These are phyloP conservation scores for Ellobium chinense DNA, from an alignment of 2,888 invertebrate species.

Conservation along the genomic window DNA sequence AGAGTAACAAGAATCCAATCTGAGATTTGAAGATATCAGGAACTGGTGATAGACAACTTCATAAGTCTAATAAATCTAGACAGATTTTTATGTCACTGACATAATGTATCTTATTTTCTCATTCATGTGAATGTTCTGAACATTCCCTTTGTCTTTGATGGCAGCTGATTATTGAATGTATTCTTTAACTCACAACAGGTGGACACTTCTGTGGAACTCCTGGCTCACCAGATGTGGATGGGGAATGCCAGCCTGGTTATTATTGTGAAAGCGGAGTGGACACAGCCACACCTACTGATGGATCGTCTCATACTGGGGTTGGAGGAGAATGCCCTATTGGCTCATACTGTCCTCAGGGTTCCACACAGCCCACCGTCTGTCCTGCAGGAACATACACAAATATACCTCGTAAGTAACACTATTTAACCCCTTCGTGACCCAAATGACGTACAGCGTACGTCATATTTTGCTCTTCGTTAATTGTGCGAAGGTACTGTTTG, in stretches of 20 bases:
- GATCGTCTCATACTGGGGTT: constrained; percentile 59
- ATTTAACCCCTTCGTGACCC: too few species aligned
- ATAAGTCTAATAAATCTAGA: too few species aligned
- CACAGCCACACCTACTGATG: constrained; percentile 62
- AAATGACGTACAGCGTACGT: too few species aligned
- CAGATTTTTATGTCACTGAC: too few species aligned
- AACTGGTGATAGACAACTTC: too few species aligned
- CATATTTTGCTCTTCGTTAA: too few species aligned
- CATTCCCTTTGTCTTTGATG: not conserved
- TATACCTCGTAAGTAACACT: constrained; percentile 64
- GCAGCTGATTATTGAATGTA: too few species aligned
- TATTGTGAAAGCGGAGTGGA: constrained; percentile 71
- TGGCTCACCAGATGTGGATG: constrained; percentile 66
- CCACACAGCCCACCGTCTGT: constrained; percentile 62
- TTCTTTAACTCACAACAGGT: constrained; percentile 58
- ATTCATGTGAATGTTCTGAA: not conserved
- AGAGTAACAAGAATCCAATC: too few species aligned
- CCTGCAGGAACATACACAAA: constrained; percentile 70
- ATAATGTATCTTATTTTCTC: too few species aligned
- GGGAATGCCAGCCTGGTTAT: constrained; percentile 65
- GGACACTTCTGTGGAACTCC: constrained; percentile 73
- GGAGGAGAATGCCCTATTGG: constrained; percentile 72
- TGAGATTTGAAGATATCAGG: too few species aligned
- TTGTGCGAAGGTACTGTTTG: too few species aligned
- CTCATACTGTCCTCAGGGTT: constrained; percentile 72